Evolutionary conservation across 2,113 vertebrate species (phyloP).

Genomic region (Cyprinodon tularosa): DNA sequence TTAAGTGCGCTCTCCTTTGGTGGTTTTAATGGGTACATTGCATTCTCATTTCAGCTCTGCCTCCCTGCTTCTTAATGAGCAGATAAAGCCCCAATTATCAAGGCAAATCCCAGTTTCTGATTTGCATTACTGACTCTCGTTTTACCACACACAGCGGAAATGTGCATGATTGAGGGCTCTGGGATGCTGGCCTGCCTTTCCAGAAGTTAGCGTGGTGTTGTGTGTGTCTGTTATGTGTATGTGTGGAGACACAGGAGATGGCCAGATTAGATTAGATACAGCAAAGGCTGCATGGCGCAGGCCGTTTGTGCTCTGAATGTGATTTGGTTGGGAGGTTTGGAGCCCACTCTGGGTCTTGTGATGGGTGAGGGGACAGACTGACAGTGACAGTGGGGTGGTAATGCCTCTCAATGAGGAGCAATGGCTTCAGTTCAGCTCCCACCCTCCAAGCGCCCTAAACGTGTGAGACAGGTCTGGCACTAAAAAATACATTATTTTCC

Average conservation of each 20-base stretch:
- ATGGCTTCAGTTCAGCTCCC: slow-evolving; percentile 64
- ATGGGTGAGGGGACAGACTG: slow-evolving; percentile 71
- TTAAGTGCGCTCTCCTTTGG: slow-evolving; percentile 59
- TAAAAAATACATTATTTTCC: slow-evolving; percentile 61
- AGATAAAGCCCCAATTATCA: slow-evolving; percentile 72
- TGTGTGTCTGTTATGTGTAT: slow-evolving; percentile 11
- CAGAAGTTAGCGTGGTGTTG: slow-evolving; percentile 15
- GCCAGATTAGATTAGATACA: slow-evolving; percentile 75
- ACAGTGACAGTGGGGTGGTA: slow-evolving; percentile 73
- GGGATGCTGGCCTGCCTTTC: slow-evolving; percentile 41
- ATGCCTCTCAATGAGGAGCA: slow-evolving; percentile 72
- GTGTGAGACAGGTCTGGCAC: slow-evolving; percentile 55
- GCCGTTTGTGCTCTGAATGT: slow-evolving; percentile 69
- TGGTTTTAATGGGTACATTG: slow-evolving; percentile 57
- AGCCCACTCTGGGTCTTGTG: slow-evolving; percentile 62
- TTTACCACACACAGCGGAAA: slow-evolving; percentile 57
- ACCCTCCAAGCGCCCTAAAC: slow-evolving; percentile 39
- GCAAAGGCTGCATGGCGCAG: slow-evolving; percentile 55
- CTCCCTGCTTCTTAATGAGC: slow-evolving; percentile 71
- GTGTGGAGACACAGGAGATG: slow-evolving; percentile 62
- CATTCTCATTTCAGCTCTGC: slow-evolving; percentile 60
- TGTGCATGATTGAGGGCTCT: slow-evolving; percentile 58
- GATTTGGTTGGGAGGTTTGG: slow-evolving; percentile 68
- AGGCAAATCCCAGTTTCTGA: slow-evolving; percentile 68
- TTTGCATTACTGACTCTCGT: slow-evolving; percentile 63